These are phyloP conservation scores for Stegodyphus mimosarum DNA, from an alignment of 1,140 invertebrate species.

Conservation along the genomic window DNA sequence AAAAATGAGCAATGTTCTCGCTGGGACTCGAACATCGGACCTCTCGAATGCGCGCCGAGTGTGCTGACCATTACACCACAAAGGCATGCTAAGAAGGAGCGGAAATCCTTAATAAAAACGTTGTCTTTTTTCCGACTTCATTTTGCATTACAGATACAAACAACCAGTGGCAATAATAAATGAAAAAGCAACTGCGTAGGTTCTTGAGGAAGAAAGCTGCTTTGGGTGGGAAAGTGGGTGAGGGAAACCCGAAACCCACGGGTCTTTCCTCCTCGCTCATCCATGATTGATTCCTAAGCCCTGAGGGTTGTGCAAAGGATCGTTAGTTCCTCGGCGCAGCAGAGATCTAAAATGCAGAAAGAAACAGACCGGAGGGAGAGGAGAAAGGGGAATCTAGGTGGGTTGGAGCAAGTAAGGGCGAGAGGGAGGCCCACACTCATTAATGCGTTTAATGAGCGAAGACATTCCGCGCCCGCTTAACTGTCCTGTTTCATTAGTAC, in stretches of 20 bases:
- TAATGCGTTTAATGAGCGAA: conserved; percentile 35
- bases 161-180: too few relatives aligned
- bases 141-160: too few relatives aligned
- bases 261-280: conserved; percentile 2
- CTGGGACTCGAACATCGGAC: too few relatives aligned
- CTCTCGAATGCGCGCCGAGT: too few relatives aligned
- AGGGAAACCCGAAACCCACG: conserved; percentile 9
- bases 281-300: conserved; percentile 37
- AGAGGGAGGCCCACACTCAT: neutral
- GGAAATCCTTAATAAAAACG: too few relatives aligned
- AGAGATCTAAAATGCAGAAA: too few relatives aligned
- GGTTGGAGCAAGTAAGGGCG: neutral
- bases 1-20: too few relatives aligned
- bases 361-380: neutral
- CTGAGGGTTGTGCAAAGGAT: conserved; percentile 18
- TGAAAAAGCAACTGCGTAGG: too few relatives aligned
- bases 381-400: neutral
- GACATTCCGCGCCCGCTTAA: conserved; percentile 6
- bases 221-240: neutral
- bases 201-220: neutral
- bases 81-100: too few relatives aligned
- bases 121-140: too few relatives aligned
- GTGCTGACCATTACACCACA: too few relatives aligned
- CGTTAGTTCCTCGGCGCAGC: conserved; percentile 2
- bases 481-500: conserved; percentile 23